phyloP scores from a whole-genome alignment of 2,113 vertebrate species.

The Callaeas wilsoni region DNA sequence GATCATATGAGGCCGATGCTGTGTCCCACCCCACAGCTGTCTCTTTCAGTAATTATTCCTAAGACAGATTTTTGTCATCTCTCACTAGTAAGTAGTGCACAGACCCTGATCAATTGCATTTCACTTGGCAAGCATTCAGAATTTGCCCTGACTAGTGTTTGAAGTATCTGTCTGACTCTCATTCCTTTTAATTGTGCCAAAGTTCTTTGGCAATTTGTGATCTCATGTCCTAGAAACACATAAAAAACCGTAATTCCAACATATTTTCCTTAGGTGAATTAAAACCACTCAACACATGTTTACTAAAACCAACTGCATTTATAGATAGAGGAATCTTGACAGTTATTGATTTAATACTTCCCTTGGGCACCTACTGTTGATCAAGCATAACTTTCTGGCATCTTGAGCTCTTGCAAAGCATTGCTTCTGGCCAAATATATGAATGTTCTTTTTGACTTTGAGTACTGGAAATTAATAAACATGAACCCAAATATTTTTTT shows the following conservation, averaged over 20 bases:
- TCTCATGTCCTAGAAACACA: conserved; percentile 25
- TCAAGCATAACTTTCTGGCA: not conserved
- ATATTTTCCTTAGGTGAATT: conserved; percentile 35
- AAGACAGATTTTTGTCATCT: conserved; percentile 29
- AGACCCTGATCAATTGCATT: conserved; percentile 10
- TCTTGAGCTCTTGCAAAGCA: not conserved
- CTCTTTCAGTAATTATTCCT: conserved; percentile 9
- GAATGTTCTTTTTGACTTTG: not conserved
- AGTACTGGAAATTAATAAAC: not conserved
- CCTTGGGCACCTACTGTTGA: not conserved
- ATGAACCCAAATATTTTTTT: not conserved
- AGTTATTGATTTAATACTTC: conserved; percentile 5
- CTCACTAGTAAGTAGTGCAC: not conserved
- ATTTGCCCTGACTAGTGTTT: conserved; percentile 8
- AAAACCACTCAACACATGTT: conserved; percentile 20
- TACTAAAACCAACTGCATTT: not conserved
- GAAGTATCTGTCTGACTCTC: not conserved
- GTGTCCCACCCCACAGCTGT: conserved; percentile 40
- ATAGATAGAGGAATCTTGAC: not conserved
- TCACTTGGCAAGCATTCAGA: not conserved
- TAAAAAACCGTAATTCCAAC: not conserved
- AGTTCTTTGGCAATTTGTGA: conserved; percentile 14
- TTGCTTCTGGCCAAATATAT: not conserved
- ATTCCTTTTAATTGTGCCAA: not conserved
- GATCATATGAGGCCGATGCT: not conserved